Evolutionary conservation across 2,888 invertebrate genomes (phyloP), one percentile per base, ranked within the genome.

Genomic region (Myopa tessellatipennis): DNA sequence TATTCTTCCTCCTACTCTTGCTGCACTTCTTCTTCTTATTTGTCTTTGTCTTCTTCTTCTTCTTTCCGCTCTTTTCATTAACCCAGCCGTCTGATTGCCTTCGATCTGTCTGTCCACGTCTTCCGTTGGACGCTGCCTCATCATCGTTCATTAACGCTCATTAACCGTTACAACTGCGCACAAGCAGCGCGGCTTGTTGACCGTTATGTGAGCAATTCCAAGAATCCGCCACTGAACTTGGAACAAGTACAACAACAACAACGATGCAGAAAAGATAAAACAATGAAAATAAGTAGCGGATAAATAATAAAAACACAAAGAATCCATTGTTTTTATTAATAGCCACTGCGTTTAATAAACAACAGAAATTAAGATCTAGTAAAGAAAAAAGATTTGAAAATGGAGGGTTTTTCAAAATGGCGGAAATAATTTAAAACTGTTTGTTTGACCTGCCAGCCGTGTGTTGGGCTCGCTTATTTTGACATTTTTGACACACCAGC

Each of bases 61-160:
- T 34, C 12, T 34, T 38, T 16, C 34, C 36, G 26, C 26, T 50
- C 16, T 45, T 16, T 71, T 58, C 18, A 16, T 26, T 34, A 8
- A 36, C 18, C 16, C 36, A 67, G 38, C 67, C 14, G 10, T 38
- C 67, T 40, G 68, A 67, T 26, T 61, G 74, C 38, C 67, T 34
- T 55, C 38, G 34, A 52, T 38, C 55, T 67, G 67, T 36, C 68
- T 16, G 34, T 68, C 60, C 7, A 34, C 38, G 36, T 65, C 65
- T 65, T 65, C 65, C 65, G 65, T 12, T 65, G 38, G 12, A 14
- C 65, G 65, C 1, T 14, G 69, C 84, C 85, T 85, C 85, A 26
- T 26, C 26, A 85, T 83, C 84, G 82, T 84, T 83, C 84, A 85
- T 85, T 85, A 84, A 71, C 78, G 55, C 81, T 69, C 67, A 70